Evolutionary conservation across 2,888 invertebrate species (phyloP).

Genomic region (Salpingus planirostris): DNA sequence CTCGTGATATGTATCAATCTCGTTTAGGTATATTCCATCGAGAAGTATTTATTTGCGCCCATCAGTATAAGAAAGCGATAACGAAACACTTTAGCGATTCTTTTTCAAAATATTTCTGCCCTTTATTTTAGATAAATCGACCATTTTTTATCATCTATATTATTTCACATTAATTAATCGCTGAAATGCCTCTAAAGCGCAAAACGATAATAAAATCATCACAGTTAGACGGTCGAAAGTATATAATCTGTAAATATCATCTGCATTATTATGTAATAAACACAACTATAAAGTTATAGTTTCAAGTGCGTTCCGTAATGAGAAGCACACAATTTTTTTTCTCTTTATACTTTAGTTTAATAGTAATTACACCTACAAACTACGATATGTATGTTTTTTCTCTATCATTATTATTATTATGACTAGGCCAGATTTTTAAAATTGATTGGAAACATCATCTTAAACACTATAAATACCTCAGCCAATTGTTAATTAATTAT

Average conservation of each 20-base stretch:
- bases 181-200: conserved; percentile 17
- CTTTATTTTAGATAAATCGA: no score
- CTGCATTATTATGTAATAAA: no score
- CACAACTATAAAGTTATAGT: conserved; percentile 21
- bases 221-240: conserved; percentile 39
- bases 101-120: conserved; percentile 9
- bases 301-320: conserved; percentile 25
- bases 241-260: no score
- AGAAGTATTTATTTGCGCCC: conserved; percentile 19
- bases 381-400: conserved; percentile 24
- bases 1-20: conserved; percentile 39
- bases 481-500: conserved; percentile 29
- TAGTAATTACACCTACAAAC: conserved; percentile 9
- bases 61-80: conserved; percentile 11
- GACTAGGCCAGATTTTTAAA: conserved; percentile 36
- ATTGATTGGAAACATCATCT: conserved; percentile 30
- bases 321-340: conserved; percentile 12
- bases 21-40: conserved; percentile 25
- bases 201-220: conserved; percentile 30
- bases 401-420: conserved; percentile 21
- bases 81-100: conserved; percentile 20
- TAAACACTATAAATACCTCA: conserved; percentile 36
- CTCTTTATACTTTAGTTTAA: conserved; percentile 10
- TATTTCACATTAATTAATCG: conserved; percentile 11
- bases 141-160: no score